phyloP scores from a whole-genome alignment of 2,888 invertebrate species.

The Phengaris arion region DNA sequence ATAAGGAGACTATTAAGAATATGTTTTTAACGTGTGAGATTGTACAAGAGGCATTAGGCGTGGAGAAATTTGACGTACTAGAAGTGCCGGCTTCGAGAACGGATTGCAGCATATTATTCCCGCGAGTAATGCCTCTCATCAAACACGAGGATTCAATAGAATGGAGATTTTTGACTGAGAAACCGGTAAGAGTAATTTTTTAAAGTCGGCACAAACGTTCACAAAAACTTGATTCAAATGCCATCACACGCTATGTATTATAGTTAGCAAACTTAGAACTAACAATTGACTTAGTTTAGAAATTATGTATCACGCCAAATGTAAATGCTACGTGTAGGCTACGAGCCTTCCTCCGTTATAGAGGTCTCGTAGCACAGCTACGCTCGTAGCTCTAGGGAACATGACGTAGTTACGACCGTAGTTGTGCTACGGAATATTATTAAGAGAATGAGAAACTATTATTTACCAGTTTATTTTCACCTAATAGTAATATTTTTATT shows the following conservation, averaged over 20 bases:
- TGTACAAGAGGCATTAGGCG: slow-evolving; percentile 52
- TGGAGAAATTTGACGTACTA: slow-evolving; percentile 54
- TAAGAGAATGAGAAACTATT: too few relatives aligned
- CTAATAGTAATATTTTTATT: slow-evolving; percentile 6
- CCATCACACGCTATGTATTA: not conserved
- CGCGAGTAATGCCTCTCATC: slow-evolving; percentile 59
- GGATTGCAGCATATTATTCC: slow-evolving; percentile 62
- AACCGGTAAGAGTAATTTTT: slow-evolving; percentile 49
- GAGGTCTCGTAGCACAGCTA: not conserved
- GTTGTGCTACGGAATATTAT: too few relatives aligned
- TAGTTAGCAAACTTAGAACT: not conserved
- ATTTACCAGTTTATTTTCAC: not conserved
- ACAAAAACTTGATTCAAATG: too few relatives aligned
- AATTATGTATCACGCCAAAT: too few relatives aligned
- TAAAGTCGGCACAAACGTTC: not conserved
- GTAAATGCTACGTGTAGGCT: not conserved
- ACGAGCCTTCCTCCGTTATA: not conserved
- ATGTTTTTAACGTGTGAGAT: slow-evolving; percentile 52
- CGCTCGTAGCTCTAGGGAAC: too few relatives aligned
- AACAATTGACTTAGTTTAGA: not conserved
- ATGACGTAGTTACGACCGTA: too few relatives aligned
- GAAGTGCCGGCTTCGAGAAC: slow-evolving; percentile 51
- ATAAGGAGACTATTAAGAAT: slow-evolving; percentile 55
- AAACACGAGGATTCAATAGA: slow-evolving; percentile 54
- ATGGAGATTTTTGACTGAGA: slow-evolving; percentile 66